Evolutionary conservation across 2,113 vertebrate genomes (phyloP), one percentile per base, ranked within the genome.

Genomic region (Larimichthys crocea): DNA sequence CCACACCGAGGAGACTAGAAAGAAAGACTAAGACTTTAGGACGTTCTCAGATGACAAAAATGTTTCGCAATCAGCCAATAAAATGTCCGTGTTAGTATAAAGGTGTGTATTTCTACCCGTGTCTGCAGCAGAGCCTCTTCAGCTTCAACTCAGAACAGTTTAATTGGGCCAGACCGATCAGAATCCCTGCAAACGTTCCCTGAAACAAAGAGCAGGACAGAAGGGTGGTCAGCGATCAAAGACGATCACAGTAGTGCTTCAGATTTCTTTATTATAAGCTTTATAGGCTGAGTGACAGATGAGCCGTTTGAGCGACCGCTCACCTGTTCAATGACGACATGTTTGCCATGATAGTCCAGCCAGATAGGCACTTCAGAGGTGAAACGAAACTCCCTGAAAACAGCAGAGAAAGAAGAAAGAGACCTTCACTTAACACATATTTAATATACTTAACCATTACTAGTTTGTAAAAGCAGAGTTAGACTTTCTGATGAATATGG

Each of bases 291-390:
- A 42, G 10, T 48, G 10, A 76, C 5, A 3, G n/a, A 60, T 20
- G 15, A 85, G 26, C n/a, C 22, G n/a, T 44, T 48, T 1, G n/a
- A 42, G 15, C 31, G 16, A 74, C 5, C 78, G 71, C 78, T 93
- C 82, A 98, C 96, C 94, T 98, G 97, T 88, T 98, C 97, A 83
- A 97, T 96, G 65, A 95, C 94, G 10, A 98, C 95, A 46, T 97
- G 97, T 82, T 98, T 98, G 84, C 97, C 97, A 0, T 98, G 97
- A 81, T 98, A 98, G 86, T 98, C 97, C 74, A 98, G 92, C 96
- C 97, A 97, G 90, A 98, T 97, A 85, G 97, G 97, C 86, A 98
- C 97, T 93, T 98, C 97, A 0, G 97, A 97, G 0, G 96, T 97
- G 86, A 98, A 98, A 61, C 97, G 97, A 79, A 98, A 98, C 91